Base-by-base conservation (phyloP, 2,113 vertebrate species). In the Gadus macrocephalus region DNA sequence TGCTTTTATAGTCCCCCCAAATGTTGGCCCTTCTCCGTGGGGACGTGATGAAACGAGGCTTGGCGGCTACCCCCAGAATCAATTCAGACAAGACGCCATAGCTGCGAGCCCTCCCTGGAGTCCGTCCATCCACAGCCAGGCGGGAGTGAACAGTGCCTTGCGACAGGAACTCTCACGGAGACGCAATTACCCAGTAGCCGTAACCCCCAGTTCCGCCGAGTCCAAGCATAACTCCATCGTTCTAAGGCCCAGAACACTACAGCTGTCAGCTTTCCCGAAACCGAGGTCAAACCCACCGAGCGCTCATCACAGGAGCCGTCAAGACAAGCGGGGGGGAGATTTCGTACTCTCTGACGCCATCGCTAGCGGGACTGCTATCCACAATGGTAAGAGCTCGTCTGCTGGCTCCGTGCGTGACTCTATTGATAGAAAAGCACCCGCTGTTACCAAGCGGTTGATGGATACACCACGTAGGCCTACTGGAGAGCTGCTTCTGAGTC, bases 41-140 rank as follows among this genome's bases (percentile, higher is more conserved):
- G 22, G 59, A 8, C 1, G 38, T 38, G 58, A 42, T 38, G 27
- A 11, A 53, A 31, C 22, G 42, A 7, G 17, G 49, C 17, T 0
- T 27, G 5, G n/a, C 49, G 35, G 56, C 17, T 6, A 19, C 75
- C 64, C 72, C 81, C 86, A 83, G 86, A 73, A 81, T 79, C 5
- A 68, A 79, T 73, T 85, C 81, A 84, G 87, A 87, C 83, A 56
- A 59, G 66, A 67, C 17, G n/a, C 35, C 1, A 0, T 38, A 66
- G 69, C 27, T 63, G 56, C 16, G 11, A n/a, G 17, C 59, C 65
- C 58, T 14, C 38, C 25, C 17, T 69, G 55, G 42, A 68, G 59
- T 16, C 17, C 58, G 4, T 66, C 55, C 55, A 1, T 65, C 20
- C 16, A 42, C n/a, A 4, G 25, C 3, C 1, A 8, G 0, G 0